Evolutionary conservation across 2,888 invertebrate genomes (phyloP).

Genomic region (Nomada fucata): DNA sequence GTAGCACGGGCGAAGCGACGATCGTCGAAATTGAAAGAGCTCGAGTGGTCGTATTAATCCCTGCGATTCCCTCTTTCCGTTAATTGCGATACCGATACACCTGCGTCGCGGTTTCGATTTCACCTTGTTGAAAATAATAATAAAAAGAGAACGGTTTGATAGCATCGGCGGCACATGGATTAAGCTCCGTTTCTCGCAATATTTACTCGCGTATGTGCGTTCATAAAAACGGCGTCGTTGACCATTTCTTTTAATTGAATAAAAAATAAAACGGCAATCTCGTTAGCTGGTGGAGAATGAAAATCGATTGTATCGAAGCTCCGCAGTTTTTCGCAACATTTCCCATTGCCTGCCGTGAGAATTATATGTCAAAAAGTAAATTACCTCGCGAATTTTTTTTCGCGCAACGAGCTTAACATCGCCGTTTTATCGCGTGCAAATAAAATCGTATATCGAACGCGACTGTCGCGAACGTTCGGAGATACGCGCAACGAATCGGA

Average conservation of each 20-base stretch:
- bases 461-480: not conserved
- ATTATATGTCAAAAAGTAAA: conserved; percentile 37
- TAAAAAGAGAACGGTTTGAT: not conserved
- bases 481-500: conserved; percentile 5
- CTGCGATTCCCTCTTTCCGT: conserved; percentile 9
- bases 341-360: not conserved
- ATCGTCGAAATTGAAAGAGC: conserved; percentile 20
- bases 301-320: not conserved
- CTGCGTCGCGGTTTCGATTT: conserved; percentile 16
- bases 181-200: too few species aligned
- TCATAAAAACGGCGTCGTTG: not conserved
- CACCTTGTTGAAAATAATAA: too few species aligned
- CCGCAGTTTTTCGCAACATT: not conserved
- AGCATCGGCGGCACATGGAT: too few species aligned
- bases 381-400: conserved; percentile 18
- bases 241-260: not conserved
- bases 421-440: conserved; percentile 45
- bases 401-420: conserved; percentile 24
- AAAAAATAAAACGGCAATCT: too few species aligned
- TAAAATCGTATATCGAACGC: conserved; percentile 6
- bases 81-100: conserved; percentile 19
- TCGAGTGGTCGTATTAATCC: conserved; percentile 24
- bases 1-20: conserved; percentile 6
- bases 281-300: too few species aligned
- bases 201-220: too few species aligned